Base-by-base conservation (phyloP, 2,888 invertebrate genomes). In the Macrophya alboannulata region DNA sequence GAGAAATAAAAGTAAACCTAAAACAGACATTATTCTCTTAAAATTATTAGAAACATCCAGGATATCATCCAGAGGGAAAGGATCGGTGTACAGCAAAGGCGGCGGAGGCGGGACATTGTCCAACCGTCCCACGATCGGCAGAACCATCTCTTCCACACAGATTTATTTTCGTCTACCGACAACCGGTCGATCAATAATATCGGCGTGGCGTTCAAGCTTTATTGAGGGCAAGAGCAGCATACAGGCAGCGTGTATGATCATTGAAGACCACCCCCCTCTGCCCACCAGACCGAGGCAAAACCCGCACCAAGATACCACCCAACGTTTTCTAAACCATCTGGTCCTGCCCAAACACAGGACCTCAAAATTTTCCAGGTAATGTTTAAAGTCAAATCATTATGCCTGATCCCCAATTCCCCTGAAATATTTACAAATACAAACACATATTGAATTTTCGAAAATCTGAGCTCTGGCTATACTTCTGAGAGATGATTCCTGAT, bases 11-110 rank as follows among this genome's bases (percentile, higher is more conserved):
- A 43, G 77, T 10, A 40, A 79, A 85, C 72, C 62, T 87, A 17
- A 77, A 55, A 37, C 0, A 77, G 87, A 85, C 85, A 86, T 88
- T 89, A 86, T 89, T 90, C 17, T 43, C 4, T 62, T n/a, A 15
- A 15, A 59, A 4, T 17, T 5, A 62, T 31, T 96, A 98, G 98
- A 98, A 97, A 97, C 96, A 97, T 97, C 97, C 93, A 93, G 93
- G 93, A 93, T 93, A 97, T 97, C 97, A 97, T 97, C 97, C 97
- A 97, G 97, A 97, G 97, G 97, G 97, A 97, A 93, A 93, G 92
- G 93, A 92, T 91, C 91, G 92, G 93, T 91, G 92, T 92, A 91
- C 91, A 93, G 92, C 89, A 93, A 92, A 93, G 93, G 92, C 91
- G 92, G 92, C 90, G 93, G 93, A 90, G 92, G 92, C 90, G 92